Percentiles rank a stretch among this genome's conserved stretches.
Evolutionary conservation across 2,797 vertebrate species (phyloP).

Genomic region (Hypotaenidia okinawae): DNA sequence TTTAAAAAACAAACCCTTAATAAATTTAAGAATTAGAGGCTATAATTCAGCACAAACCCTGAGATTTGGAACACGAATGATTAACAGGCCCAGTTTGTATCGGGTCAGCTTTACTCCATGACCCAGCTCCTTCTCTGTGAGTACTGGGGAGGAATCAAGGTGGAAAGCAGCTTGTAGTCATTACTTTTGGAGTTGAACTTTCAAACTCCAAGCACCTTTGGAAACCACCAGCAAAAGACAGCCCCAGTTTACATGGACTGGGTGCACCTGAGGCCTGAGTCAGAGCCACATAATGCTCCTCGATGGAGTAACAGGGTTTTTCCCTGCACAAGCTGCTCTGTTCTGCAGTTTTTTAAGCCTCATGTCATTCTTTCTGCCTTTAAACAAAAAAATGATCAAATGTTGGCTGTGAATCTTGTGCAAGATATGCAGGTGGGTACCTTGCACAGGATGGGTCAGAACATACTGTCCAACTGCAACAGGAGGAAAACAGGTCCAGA

Average conservation of each 20-base stretch:
- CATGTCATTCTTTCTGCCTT: neutral
- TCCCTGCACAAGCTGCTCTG: neutral
- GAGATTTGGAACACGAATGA: neutral
- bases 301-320: neutral
- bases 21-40: neutral
- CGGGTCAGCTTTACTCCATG: neutral
- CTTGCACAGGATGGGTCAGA: neutral
- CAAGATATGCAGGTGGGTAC: neutral
- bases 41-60: neutral
- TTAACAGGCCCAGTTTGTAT: neutral
- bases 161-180: neutral
- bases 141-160: neutral
- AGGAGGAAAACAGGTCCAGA: neutral
- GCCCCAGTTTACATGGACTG: fast-evolving
- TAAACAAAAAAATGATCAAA: neutral
- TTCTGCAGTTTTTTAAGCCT: neutral
- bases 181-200: neutral
- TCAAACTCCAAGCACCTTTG: neutral
- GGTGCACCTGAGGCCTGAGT: neutral
- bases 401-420: neutral
- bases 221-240: neutral
- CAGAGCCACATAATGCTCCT: neutral
- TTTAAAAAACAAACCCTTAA: fast-evolving
- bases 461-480: neutral
- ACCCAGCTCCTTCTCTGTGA: neutral